Evolutionary conservation across 2,797 vertebrate genomes (phyloP), one percentile per base, ranked within the genome.

Genomic region (Epinephelus awoara): DNA sequence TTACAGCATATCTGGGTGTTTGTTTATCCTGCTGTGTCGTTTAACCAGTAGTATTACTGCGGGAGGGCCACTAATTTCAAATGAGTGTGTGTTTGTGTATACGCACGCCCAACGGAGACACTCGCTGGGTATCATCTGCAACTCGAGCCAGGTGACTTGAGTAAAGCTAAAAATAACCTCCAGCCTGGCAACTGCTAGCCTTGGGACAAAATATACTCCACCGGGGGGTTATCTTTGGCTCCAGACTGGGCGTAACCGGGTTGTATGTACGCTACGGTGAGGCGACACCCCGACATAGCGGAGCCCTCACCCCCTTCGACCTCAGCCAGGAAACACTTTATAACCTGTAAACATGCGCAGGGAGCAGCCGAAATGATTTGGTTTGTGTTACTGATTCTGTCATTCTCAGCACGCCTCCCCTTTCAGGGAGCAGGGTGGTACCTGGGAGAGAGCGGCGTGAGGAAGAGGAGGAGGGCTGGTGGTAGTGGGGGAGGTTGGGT

Each of bases 121-220:
- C 69, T 84, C 46, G 74, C 79, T 55, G 75, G 71, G 86, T 81
- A 80, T 91, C 86, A 82, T 92, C 82, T 90, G 92, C 88, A 93
- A 94, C 88, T 82, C 18, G 85, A 95, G 85, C 89, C 88, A 91
- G 90, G 92, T 94, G 94, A 93, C 89, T 93, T 90, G 91, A 95
- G 93, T 92, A 89, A 93, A 90, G 89, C 86, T 95, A 95, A 93
- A 95, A 93, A 94, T 95, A 95, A 79, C 82, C 81, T 66, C 78
- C 68, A 75, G 92, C 92, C 88, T 92, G 91, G 93, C 93, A 94
- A 95, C 93, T 93, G 93, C 91, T 72, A 63, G 83, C 86, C 89
- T 69, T 66, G 67, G 83, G 83, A 88, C 86, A 90, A 85, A 85
- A 93, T 94, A 90, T 92, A 92, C 86, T 52, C 81, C 8, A n/a